Evolutionary conservation across 2,113 vertebrate genomes (phyloP), one percentile per base, ranked within the genome.

Genomic region (Python bivittatus): DNA sequence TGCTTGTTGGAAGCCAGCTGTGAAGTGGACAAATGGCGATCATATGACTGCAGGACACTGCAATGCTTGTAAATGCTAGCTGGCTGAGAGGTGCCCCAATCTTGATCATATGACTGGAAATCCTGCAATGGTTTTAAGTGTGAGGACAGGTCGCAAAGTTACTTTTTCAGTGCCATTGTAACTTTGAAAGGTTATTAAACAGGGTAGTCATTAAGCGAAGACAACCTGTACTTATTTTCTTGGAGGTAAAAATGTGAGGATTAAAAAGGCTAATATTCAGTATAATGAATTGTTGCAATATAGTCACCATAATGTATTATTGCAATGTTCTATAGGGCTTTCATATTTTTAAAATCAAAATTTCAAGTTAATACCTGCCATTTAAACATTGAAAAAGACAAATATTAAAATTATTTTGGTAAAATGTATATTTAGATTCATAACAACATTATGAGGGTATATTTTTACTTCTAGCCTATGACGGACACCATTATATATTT

Each of bases 361-460:
- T 25, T 22, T 7, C 0, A 72, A 52, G 61, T 27, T 90, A 53
- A 53, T n/a, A 87, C 44, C 2, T 42, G 0, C 0, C 5, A 91
- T 48, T 60, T 88, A 92, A 84, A 38, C 83, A 92, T 1, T 5
- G 38, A 92, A 48, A 68, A 94, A 92, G 29, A 93, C 54, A 91
- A 86, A 88, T 25, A 25, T 1, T 68, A 94, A 94, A 94, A 87
- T 58, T 92, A 92, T 38, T 89, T 89, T 54, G 48, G n/a, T 92
- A 94, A 94, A 94, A 86, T 23, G 52, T 90, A 20, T 90, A 25
- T 88, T 91, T 60, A 91, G 56, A 94, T 93, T 91, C 44, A 86
- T 93, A 58, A 60, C 91, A 92, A 91, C 6, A 96, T 53, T 10
- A 33, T 25, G 7, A 48, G 52, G 2, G 42, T 64, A 92, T 54